Conservation (phyloP, 2,797 vertebrate species). For the Micropoecilia bifurca region DNA sequence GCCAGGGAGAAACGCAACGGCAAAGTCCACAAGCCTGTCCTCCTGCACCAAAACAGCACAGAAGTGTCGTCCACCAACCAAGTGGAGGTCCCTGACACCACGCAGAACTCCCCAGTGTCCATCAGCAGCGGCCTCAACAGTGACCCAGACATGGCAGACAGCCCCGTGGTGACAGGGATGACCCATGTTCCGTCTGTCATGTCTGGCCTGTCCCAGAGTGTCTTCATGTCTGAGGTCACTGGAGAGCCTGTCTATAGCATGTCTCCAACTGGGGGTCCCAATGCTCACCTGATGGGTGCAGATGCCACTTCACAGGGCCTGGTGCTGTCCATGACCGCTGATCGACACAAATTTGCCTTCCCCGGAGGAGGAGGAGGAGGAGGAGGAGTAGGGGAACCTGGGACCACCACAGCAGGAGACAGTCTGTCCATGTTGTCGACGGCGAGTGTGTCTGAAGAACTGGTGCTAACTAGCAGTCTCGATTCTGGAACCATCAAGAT, state of each 20-base stretch:
- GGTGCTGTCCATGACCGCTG: constrained; percentile 91
- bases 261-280: constrained; percentile 94
- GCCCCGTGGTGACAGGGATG: constrained; percentile 94
- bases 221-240: constrained; percentile 98
- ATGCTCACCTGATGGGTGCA: constrained; percentile 93
- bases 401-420: constrained; percentile 82
- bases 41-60: constrained; percentile 98
- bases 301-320: constrained; percentile 91
- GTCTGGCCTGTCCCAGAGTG: constrained; percentile 94
- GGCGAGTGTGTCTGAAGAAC: constrained; percentile 92
- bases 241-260: constrained; percentile 96
- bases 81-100: constrained; percentile 98
- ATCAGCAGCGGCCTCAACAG: constrained; percentile 99
- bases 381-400: constrained; percentile 64
- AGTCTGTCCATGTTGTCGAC: constrained; percentile 91
- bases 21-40: constrained; percentile 94
- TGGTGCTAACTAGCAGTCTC: constrained; percentile 96
- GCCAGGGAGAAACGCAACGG: constrained; percentile 95
- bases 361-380: constrained; percentile 77
- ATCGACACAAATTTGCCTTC: constrained; percentile 98
- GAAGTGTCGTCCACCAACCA: constrained; percentile 99
- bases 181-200: constrained; percentile 97
- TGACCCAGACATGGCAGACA: constrained; percentile 96
- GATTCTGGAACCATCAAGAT: constrained; percentile 91
- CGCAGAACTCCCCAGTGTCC: constrained; percentile 98